Evolutionary conservation across 2,888 invertebrate genomes (phyloP), one percentile per base, ranked within the genome.

Genomic region (Rhingia rostrata): DNA sequence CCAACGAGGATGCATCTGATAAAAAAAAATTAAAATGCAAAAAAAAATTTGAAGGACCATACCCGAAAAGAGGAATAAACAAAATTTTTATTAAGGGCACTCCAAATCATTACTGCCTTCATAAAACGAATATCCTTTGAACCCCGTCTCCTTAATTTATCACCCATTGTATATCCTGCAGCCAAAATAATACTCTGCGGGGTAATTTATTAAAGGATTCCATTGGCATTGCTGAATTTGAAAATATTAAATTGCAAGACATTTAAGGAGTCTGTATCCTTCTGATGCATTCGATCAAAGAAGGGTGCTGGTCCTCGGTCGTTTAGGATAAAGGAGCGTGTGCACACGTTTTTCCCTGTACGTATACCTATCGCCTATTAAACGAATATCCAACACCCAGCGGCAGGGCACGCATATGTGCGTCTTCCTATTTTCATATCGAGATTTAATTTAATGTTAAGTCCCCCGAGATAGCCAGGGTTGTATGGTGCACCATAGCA

Each of bases 381-480:
- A 83, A 84, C 30, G 74, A 79, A 80, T 80, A 84, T 74, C 74
- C 70, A 74, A 74, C 84, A 84, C 80, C 80, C 80, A 14, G 64
- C 47, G 61, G 69, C 47, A 60, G 41, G 61, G 69, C 41, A 66
- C 77, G 74, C 74, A 79, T 60, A 74, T 84, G 74, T 84, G 79
- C 69, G 64, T 73, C 60, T 45, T 41, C 39, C 39, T n/a, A 37
- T 51, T 41, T 45, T 30, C 70, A 60, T 70, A 80, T 84, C 84
- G 75, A 80, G 84, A 84, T 84, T 84, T 84, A 84, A 84, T 80
- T 84, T 84, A 75, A 84, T 80, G 43, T 70, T 43, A 66, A 80
- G 49, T 84, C 84, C 84, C 74, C n/a, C 10, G 84, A 84, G 80
- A 75, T 4, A 49, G n/a, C 14, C 41, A 9, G 14, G 47, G 47